Evolutionary conservation across 2,113 vertebrate genomes (phyloP).

Genomic region (Corythornis vintsioides): DNA sequence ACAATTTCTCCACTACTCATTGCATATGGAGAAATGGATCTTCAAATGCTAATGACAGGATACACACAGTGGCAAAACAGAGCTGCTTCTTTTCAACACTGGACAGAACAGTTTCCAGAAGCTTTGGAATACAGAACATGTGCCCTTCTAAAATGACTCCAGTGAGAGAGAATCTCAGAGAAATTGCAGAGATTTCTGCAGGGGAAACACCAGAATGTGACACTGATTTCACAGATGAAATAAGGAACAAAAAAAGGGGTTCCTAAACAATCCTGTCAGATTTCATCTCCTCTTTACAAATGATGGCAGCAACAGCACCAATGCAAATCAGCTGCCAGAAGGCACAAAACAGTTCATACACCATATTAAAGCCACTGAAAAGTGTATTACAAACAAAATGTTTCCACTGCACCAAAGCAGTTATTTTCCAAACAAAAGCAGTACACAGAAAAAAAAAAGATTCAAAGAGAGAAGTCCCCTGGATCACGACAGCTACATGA

Average conservation of each 20-base stretch:
- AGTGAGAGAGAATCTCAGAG: background rate
- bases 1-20: background rate
- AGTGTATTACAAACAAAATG: background rate
- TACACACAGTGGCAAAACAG: background rate
- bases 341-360: background rate
- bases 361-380: background rate
- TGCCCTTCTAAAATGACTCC: background rate
- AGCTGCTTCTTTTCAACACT: background rate
- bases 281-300: background rate
- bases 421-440: background rate
- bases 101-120: background rate
- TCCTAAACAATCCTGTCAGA: background rate
- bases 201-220: background rate
- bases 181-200: background rate
- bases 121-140: background rate
- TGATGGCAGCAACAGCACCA: accelerated
- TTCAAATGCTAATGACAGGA: background rate
- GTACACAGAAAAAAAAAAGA: background rate
- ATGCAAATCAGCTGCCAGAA: background rate
- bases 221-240: background rate
- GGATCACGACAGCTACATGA: background rate
- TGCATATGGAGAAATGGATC: background rate
- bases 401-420: background rate
- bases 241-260: background rate
- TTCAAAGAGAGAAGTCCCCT: background rate